Evolutionary conservation across 2,113 vertebrate genomes (phyloP).

Genomic region (Machaerirhynchus nigripectus): DNA sequence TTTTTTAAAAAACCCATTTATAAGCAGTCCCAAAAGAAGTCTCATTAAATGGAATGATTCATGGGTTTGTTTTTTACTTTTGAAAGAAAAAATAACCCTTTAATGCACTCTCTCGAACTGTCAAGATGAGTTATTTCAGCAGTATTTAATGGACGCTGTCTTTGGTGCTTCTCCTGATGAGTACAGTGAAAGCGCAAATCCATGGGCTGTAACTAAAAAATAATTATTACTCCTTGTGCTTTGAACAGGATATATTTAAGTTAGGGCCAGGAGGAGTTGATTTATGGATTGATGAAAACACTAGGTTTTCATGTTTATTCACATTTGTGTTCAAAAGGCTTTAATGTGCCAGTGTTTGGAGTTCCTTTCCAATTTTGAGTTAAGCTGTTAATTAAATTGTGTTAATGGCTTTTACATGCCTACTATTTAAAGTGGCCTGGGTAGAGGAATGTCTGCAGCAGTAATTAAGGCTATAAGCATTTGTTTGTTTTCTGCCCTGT

Average conservation of each 20-base stretch:
- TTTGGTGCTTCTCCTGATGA: not conserved
- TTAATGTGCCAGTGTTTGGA: not conserved
- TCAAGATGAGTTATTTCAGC: not conserved
- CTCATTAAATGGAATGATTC: not conserved
- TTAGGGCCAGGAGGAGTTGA: not conserved
- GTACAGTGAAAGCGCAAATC: not conserved
- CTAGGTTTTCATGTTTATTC: not conserved
- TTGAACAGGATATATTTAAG: not conserved
- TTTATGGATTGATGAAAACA: not conserved
- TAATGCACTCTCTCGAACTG: not conserved
- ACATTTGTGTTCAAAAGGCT: not conserved
- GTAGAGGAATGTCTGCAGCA: not conserved
- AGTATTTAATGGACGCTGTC: not conserved
- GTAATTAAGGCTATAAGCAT: not conserved
- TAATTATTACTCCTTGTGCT: not conserved
- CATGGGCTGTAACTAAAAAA: not conserved
- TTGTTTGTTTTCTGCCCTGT: not conserved
- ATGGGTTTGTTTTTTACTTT: not conserved
- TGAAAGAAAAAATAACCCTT: not conserved
- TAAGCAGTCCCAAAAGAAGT: not conserved
- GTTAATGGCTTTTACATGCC: not conserved
- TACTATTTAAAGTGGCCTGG: not conserved
- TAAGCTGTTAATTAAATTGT: constrained; percentile 13
- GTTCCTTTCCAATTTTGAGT: constrained; percentile 1
- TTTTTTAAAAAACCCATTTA: not conserved